Evolutionary conservation across 2,797 vertebrate species (phyloP), one percentile per base, ranked within the genome.

Genomic region (Synanceia verrucosa): DNA sequence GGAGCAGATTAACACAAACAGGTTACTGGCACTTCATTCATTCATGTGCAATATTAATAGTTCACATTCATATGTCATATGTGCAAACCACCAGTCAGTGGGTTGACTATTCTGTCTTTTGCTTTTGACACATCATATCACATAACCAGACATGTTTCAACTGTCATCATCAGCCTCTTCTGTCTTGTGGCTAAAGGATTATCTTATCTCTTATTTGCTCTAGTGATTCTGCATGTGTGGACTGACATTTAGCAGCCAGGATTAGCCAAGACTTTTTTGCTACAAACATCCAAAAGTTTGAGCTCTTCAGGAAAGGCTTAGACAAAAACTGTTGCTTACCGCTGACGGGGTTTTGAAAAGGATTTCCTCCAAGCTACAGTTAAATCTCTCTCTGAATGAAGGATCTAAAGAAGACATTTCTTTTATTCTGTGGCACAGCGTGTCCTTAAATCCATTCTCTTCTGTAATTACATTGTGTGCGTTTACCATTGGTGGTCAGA

Each of bases 401-500:
- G 95, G 94, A 95, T 99, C 98, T 99, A 21, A 10, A 68, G 9
- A 77, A 59, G 65, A 90, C 12, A 69, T 55, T 70, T 9, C 14
- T 34, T 55, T 41, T 8, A n/a, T n/a, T n/a, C n/a, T n/a, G 0
- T 18, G 50, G 48, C 46, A 70, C 24, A 18, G 23, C 43, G 68
- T 1, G 1, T 55, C 14, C 63, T 78, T 12, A 37, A 13, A 16
- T 57, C 18, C 3, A 1, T 14, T 63, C 18, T 14, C 4, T 44
- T 72, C 13, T 36, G 24, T 44, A 51, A 61, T 29, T 4, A 39
- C 23, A 57, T 12, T 23, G 6, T 43, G 39, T 34, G 34, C 10
- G 55, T 94, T 91, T 90, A 99, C 97, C 97, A 36, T 88, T 96
- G 18, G 96, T 96, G 56, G 97, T 99, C 65, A 99, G 93, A 78